Evolutionary conservation across 2,888 invertebrate genomes (phyloP), one percentile per base, ranked within the genome.

Genomic region (Mycalesis mineus): DNA sequence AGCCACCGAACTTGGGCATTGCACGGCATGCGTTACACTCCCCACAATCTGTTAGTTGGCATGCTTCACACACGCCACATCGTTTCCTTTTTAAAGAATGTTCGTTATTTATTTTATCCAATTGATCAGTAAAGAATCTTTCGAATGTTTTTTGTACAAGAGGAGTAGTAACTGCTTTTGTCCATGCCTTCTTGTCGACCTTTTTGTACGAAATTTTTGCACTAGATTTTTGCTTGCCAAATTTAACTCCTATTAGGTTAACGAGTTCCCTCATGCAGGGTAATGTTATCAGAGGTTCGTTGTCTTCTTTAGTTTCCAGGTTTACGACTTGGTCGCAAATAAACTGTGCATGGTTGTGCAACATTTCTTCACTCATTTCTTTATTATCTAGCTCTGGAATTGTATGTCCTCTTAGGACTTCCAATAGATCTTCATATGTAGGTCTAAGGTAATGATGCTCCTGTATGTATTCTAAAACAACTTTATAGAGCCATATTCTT

Each of bases 1-100:
- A 90, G 0, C 95, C 95, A 5, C 95, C 95, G 77, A 95, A 96
- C 77, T 96, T 96, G 6, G 93, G 88, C 95, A 95, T 95, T 62
- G 95, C 94, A 64, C 91, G 90, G 77, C 96, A 96, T 37, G 92
- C 89, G 47, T 82, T 84, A 74, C 96, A 96, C 67, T 92, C 88
- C 0, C 95, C 96, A 77, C 96, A 96, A 75, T 96, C 95, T 0
- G 94, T 92, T 56, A 92, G 88, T 71, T 94, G 95, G 68, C 96
- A 96, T 6, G 92, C 91, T 77, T 95, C 95, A 78, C 96, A 96
- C 4, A 95, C 91, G 0, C 95, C 95, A 80, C 96, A 96, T 54
- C 94, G 82, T 65, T 92, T 92, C 65, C 93, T 90, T 65, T 93
- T 91, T n/a, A 92, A 84, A 36, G 86, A 86, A 49, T 84, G 69